Evolutionary conservation across 2,113 vertebrate genomes (phyloP).

Genomic region (Eurypyga helias): DNA sequence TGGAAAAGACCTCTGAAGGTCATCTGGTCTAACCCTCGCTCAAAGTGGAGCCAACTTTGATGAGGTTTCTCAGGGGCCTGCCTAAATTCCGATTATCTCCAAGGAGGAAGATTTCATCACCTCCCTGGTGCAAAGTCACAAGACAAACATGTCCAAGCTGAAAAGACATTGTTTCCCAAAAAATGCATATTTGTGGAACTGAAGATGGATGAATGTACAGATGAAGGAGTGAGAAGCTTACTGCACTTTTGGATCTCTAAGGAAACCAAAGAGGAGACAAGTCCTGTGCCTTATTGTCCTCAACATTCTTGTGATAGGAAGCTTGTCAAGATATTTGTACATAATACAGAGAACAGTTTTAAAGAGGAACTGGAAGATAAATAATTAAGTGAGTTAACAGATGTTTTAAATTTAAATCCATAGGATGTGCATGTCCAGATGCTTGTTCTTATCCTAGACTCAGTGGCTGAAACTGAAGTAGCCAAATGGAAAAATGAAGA

Average conservation of each 20-base stretch:
- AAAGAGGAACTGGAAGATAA: neutral
- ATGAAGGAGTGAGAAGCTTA: neutral
- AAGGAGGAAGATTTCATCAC: neutral
- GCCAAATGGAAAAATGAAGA: neutral
- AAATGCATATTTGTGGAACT: neutral
- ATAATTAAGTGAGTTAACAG: neutral
- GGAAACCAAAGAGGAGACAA: neutral
- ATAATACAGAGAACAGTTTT: neutral
- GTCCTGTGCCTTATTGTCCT: neutral
- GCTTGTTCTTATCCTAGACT: neutral
- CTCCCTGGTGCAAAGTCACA: neutral
- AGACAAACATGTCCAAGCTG: neutral
- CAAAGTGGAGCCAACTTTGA: neutral
- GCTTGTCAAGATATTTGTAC: neutral
- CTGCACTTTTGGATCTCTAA: neutral
- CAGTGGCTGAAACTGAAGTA: neutral
- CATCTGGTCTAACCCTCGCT: neutral
- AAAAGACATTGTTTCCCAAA: neutral
- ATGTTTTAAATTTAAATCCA: neutral
- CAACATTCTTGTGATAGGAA: neutral
- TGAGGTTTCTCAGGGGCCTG: neutral
- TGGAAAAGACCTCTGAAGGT: neutral
- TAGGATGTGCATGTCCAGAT: neutral
- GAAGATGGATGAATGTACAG: neutral
- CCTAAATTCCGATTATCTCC: neutral